phyloP scores from a whole-genome alignment of 2,113 vertebrate species.

The Leptosomus discolor region DNA sequence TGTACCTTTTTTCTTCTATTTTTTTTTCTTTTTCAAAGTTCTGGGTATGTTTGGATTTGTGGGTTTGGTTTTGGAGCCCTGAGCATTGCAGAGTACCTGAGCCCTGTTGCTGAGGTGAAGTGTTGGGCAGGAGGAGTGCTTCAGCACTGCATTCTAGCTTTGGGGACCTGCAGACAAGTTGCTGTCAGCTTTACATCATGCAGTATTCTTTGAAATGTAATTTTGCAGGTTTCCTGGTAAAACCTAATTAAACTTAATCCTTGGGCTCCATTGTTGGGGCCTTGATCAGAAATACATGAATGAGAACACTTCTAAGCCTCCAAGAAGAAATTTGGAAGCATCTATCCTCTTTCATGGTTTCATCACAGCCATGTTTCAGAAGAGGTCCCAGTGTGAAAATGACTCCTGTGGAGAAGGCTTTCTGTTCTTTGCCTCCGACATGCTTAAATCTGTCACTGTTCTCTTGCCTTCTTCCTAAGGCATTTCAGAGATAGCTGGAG shows the following conservation, averaged over 20 bases:
- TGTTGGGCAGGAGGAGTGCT: neutral
- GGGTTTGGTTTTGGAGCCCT: neutral
- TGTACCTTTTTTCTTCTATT: rapidly evolving
- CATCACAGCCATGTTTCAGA: neutral
- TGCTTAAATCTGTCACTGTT: neutral
- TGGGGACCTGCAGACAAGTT: neutral
- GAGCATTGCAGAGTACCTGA: neutral
- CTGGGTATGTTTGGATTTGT: neutral
- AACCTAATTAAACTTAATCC: neutral
- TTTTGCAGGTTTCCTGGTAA: neutral
- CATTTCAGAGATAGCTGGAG: neutral
- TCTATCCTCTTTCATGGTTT: neutral
- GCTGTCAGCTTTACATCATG: neutral
- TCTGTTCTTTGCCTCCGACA: neutral
- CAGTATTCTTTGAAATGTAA: neutral
- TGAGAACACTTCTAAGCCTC: neutral
- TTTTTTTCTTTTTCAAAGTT: neutral
- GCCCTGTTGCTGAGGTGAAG: neutral
- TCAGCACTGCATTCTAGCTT: neutral
- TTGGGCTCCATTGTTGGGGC: neutral
- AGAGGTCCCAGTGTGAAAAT: neutral
- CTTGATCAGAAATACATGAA: neutral
- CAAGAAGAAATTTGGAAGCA: neutral
- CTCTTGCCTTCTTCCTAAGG: neutral
- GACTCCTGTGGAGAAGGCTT: neutral